Evolutionary conservation across 2,113 vertebrate species (phyloP).

Genomic region (Tonatia bakeri): DNA sequence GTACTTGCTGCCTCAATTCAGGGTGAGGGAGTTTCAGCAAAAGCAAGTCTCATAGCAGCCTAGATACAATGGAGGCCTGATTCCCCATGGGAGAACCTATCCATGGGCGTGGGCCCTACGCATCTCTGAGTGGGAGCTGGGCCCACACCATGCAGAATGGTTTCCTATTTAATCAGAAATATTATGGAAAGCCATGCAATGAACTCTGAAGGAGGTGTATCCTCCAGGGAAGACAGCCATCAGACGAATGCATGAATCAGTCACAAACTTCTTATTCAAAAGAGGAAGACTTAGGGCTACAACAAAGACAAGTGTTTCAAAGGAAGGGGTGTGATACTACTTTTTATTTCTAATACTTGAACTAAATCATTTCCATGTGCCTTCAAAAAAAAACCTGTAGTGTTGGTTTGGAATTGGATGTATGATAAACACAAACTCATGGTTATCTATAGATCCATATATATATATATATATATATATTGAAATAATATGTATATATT

Average conservation of each 20-base stretch:
- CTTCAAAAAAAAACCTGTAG: not conserved
- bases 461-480: not conserved
- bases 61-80: too few species aligned
- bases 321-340: not conserved
- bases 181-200: conserved; percentile 83
- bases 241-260: conserved; percentile 86
- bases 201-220: conserved; percentile 85
- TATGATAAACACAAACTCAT: not conserved
- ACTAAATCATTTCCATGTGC: not conserved
- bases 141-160: too few species aligned
- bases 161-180: conserved; percentile 76
- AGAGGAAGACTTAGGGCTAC: conserved; percentile 81
- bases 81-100: too few species aligned
- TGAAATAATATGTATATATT: not conserved
- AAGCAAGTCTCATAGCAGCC: too few species aligned
- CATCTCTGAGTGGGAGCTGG: too few species aligned
- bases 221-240: conserved; percentile 85
- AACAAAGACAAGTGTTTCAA: not conserved
- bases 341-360: not conserved
- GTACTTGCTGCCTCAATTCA: too few species aligned
- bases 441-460: not conserved
- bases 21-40: too few species aligned
- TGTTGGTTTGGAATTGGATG: not conserved
- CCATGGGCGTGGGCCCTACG: too few species aligned
- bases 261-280: conserved; percentile 87